These are phyloP conservation scores for Phortica variegata DNA, from an alignment of 1,140 invertebrate species.

Conservation along the genomic window DNA sequence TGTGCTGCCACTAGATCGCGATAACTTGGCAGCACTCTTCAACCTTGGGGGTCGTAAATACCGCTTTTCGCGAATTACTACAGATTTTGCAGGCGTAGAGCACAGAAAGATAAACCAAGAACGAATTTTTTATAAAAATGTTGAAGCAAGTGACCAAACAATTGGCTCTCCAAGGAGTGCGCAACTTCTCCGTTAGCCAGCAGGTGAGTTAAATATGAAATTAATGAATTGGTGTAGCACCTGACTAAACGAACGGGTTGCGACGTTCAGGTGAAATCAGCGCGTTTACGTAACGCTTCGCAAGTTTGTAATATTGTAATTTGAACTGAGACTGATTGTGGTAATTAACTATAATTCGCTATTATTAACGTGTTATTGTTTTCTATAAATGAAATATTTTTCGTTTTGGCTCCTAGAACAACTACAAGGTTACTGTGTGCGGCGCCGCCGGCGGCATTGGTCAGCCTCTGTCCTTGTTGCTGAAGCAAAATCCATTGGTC, in stretches of 20 bases:
- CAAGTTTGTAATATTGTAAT: neutral
- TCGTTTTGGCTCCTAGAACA: slow-evolving; percentile 34
- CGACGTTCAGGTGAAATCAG: no score
- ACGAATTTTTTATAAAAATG: slow-evolving; percentile 36
- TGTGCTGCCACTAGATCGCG: no score
- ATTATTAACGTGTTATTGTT: neutral
- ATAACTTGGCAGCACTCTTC: no score
- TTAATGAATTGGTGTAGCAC: no score
- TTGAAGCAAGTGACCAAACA: slow-evolving; percentile 55
- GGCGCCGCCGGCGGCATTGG: slow-evolving; percentile 98
- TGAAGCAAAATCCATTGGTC: slow-evolving; percentile 87
- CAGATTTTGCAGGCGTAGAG: slow-evolving; percentile 37
- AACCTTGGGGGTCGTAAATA: slow-evolving; percentile 21
- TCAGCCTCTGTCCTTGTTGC: slow-evolving; percentile 92
- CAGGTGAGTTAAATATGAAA: no score
- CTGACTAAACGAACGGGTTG: no score
- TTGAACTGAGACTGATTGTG: neutral
- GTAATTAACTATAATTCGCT: neutral
- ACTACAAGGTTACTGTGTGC: slow-evolving; percentile 88
- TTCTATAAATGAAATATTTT: neutral
- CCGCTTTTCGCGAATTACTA: slow-evolving; percentile 23
- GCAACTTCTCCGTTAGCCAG: slow-evolving; percentile 46
- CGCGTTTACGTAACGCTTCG: slow-evolving; percentile 38
- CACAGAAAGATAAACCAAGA: slow-evolving; percentile 17
- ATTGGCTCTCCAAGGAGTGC: slow-evolving; percentile 51